phyloP scores from a whole-genome alignment of 2,113 vertebrate species.

The Scophthalmus maximus region DNA sequence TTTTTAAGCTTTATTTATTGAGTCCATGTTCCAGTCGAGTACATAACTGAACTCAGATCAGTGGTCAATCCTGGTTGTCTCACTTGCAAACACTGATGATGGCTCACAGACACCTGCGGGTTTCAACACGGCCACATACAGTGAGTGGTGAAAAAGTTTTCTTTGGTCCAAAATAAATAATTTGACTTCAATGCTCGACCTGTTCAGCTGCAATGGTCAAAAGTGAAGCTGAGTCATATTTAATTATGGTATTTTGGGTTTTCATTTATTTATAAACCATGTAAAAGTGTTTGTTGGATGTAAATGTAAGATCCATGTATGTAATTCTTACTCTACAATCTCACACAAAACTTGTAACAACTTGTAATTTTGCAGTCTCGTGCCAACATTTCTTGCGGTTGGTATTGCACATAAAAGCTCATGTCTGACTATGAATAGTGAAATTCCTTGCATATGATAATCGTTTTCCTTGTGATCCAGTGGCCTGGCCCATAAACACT shows the following conservation, averaged over 20 bases:
- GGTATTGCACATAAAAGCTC: not conserved
- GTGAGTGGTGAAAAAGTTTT: not conserved
- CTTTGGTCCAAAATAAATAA: not conserved
- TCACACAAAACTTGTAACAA: not conserved
- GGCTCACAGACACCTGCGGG: not conserved
- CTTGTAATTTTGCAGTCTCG: conserved; percentile 42
- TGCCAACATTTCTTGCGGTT: conserved; percentile 16
- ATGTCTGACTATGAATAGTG: conserved; percentile 36
- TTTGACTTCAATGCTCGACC: conserved; percentile 1
- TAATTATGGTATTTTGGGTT: conserved; percentile 1
- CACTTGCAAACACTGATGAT: conserved; percentile 10
- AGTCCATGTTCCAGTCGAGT: conserved; percentile 9
- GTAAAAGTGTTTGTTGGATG: conserved; percentile 9
- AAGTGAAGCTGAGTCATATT: not conserved
- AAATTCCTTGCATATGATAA: conserved; percentile 17
- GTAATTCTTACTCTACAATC: not conserved
- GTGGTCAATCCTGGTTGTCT: not conserved
- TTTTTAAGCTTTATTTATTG: conserved; percentile 1
- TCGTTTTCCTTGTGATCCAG: conserved; percentile 45
- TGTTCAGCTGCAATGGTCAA: not conserved
- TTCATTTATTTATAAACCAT: not conserved
- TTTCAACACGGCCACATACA: not conserved
- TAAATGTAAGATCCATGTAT: not conserved
- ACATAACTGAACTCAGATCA: not conserved
- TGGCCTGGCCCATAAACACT: conserved; percentile 43